Conservation (phyloP, 2,888 invertebrate genomes). For the Nebria salina region DNA sequence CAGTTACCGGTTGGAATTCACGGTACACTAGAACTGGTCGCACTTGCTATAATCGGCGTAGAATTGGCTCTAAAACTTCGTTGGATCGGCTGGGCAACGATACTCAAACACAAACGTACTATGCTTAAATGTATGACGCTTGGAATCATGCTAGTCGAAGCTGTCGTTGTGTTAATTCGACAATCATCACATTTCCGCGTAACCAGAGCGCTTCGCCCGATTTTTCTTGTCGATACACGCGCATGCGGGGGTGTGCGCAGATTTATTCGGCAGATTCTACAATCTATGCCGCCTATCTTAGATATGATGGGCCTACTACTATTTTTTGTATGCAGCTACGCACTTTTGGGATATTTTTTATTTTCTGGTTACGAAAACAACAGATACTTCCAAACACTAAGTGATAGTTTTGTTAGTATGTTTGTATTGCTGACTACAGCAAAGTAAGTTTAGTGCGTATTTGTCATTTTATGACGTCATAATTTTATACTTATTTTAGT, state of each 20-base stretch:
- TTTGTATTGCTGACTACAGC: constrained; percentile 91
- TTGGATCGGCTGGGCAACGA: constrained; percentile 88
- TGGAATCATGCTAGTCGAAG: constrained; percentile 83
- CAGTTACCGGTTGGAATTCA: constrained; percentile 82
- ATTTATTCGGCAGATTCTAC: constrained; percentile 82
- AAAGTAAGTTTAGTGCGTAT: constrained; percentile 72
- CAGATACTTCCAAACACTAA: constrained; percentile 80
- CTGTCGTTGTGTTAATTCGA: constrained; percentile 79
- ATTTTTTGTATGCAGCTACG: constrained; percentile 86
- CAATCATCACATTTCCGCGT: constrained; percentile 88
- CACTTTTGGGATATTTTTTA: constrained; percentile 82
- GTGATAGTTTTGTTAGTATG: constrained; percentile 86
- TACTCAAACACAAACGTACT: constrained; percentile 84
- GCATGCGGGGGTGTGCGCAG: constrained; percentile 82
- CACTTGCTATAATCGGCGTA: constrained; percentile 78
- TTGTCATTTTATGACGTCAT: not conserved
- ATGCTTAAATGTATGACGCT: constrained; percentile 83
- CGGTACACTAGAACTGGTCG: constrained; percentile 81
- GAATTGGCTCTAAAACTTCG: constrained; percentile 82
- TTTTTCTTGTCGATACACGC: constrained; percentile 87
- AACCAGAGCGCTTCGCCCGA: constrained; percentile 86
- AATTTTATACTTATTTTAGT: constrained; percentile 63
- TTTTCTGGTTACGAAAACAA: constrained; percentile 79
- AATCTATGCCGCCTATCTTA: constrained; percentile 86
- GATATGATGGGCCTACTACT: constrained; percentile 87